Percentiles rank a stretch among this genome's conserved stretches.
These are phyloP conservation scores for Caloenas nicobarica DNA, from an alignment of 2,113 vertebrate genomes.

Conservation along the genomic window DNA sequence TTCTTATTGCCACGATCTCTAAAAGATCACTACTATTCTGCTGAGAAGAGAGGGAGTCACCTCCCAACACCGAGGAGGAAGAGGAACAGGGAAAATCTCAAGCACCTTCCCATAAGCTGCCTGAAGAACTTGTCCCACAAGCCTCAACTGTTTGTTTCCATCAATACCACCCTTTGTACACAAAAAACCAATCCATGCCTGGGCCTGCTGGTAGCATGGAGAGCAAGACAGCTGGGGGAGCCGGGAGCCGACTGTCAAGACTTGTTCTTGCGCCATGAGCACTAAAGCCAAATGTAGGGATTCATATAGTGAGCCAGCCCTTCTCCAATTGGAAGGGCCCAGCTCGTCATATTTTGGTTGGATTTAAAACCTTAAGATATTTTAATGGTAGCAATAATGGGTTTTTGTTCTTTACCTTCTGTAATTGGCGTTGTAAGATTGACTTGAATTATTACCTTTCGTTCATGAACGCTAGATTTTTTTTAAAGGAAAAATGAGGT, in stretches of 20 bases:
- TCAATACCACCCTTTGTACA: constrained; percentile 68
- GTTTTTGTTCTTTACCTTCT: not conserved
- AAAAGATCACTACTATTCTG: not conserved
- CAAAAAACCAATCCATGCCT: constrained; percentile 42
- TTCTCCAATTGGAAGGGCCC: not conserved
- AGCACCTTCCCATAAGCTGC: constrained; percentile 56
- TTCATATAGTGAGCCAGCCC: not conserved
- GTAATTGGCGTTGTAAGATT: not conserved
- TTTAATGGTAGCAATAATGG: not conserved
- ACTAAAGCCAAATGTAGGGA: not conserved
- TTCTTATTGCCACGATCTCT: not conserved
- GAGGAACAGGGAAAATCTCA: constrained; percentile 66
- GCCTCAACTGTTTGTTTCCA: constrained; percentile 64
- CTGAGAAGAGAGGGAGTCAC: not conserved
- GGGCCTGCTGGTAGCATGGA: constrained; percentile 22
- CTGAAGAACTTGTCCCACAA: constrained; percentile 69
- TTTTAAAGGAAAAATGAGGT: not conserved
- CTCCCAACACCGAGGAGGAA: constrained; percentile 22
- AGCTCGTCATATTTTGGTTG: not conserved
- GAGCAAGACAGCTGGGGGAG: not conserved
- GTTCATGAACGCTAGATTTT: not conserved
- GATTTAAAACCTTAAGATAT: not conserved
- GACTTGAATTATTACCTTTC: not conserved
- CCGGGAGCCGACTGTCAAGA: not conserved
- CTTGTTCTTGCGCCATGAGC: not conserved